Evolutionary conservation across 1,140 invertebrate species (phyloP).

Genomic region (Procambarus virginalis): DNA sequence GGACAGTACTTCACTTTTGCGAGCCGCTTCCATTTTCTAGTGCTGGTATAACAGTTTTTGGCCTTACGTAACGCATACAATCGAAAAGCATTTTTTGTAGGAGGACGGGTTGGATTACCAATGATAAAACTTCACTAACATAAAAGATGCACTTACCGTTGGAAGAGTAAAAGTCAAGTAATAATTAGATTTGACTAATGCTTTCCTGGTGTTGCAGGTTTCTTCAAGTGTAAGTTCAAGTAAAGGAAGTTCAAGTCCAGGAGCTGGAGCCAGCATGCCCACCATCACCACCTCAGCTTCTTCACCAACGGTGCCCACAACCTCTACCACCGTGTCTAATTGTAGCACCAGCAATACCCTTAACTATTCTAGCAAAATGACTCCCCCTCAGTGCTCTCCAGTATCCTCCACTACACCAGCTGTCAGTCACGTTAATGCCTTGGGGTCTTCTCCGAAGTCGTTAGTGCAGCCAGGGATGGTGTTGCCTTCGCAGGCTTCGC

Average conservation of each 20-base stretch:
- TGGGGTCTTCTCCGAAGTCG: slow-evolving; percentile 45
- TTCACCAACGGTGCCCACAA: slow-evolving; percentile 53
- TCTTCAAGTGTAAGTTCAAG: background rate
- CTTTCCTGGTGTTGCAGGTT: background rate
- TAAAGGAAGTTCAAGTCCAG: slow-evolving; percentile 36
- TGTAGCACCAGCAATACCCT: slow-evolving; percentile 7
- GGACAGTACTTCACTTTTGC: too few relatives aligned
- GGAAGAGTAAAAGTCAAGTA: too few relatives aligned
- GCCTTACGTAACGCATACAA: too few relatives aligned
- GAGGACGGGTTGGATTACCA: too few relatives aligned
- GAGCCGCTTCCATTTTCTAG: too few relatives aligned
- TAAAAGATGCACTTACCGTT: too few relatives aligned
- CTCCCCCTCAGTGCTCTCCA: slow-evolving; percentile 41
- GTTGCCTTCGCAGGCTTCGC: slow-evolving; percentile 36
- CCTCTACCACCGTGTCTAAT: slow-evolving; percentile 41
- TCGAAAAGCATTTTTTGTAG: too few relatives aligned
- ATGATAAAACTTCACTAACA: too few relatives aligned
- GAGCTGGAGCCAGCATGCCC: slow-evolving; percentile 49
- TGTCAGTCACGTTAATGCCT: slow-evolving; percentile 16
- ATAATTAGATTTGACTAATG: too few relatives aligned
- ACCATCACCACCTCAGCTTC: slow-evolving; percentile 53
- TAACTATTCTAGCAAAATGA: slow-evolving; percentile 36
- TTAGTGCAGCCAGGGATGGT: slow-evolving; percentile 32
- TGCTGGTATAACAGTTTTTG: too few relatives aligned
- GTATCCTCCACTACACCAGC: slow-evolving; percentile 13